These are phyloP conservation scores for Camelus bactrianus DNA, from an alignment of 2,113 vertebrate genomes.

Conservation along the genomic window DNA sequence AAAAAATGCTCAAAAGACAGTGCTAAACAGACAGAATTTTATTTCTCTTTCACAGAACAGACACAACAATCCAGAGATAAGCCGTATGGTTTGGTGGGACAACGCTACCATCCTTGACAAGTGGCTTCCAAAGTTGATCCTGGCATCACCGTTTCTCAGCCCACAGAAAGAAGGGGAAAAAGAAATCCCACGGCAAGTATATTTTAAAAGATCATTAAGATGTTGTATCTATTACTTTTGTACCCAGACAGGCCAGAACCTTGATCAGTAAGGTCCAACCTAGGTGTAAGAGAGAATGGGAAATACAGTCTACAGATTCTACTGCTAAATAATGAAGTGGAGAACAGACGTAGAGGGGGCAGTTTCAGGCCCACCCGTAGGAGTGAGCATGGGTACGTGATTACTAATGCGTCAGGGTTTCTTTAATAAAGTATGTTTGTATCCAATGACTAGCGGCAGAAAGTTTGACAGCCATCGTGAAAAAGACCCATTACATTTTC, in stretches of 20 bases:
- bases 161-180: neutral
- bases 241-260: neutral
- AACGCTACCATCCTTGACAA: neutral
- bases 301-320: neutral
- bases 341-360: neutral
- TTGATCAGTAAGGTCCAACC: neutral
- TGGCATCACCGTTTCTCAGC: neutral
- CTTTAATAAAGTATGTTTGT: neutral
- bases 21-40: neutral
- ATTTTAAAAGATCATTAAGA: neutral
- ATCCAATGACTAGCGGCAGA: neutral
- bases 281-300: neutral
- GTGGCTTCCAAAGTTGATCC: neutral
- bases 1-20: neutral
- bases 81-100: neutral
- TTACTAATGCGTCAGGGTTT: neutral
- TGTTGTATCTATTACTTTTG: neutral
- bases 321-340: neutral
- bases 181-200: neutral
- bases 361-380: neutral
- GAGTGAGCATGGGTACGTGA: neutral
- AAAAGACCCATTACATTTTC: neutral
- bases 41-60: neutral
- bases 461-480: neutral
- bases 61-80: neutral